Evolutionary conservation across 2,888 invertebrate genomes (phyloP).

Genomic region (Achlya flavicornis): DNA sequence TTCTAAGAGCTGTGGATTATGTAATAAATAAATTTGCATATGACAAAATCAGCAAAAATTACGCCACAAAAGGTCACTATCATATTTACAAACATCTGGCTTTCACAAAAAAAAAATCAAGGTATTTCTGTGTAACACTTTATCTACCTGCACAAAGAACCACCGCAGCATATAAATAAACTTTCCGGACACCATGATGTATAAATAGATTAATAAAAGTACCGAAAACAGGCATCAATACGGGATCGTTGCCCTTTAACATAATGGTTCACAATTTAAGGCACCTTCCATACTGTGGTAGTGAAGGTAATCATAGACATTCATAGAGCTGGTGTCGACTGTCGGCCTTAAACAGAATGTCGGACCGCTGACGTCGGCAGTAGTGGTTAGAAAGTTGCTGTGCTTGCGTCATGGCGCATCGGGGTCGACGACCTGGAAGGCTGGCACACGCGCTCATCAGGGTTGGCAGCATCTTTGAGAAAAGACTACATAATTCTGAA

Average conservation of each 20-base stretch:
- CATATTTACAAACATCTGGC: not conserved
- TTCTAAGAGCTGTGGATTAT: no score
- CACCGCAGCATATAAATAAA: no score
- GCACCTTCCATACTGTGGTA: conserved; percentile 9
- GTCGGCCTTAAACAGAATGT: conserved; percentile 73
- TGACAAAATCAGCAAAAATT: not conserved
- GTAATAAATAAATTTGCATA: no score
- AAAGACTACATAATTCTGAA: not conserved
- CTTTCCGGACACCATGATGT: not conserved
- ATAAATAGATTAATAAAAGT: conserved; percentile 17
- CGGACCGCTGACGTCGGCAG: conserved; percentile 68
- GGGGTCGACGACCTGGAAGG: conserved; percentile 63
- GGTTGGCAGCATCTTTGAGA: conserved; percentile 31
- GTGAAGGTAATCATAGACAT: conserved; percentile 12
- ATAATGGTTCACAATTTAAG: conserved; percentile 6
- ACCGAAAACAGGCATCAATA: conserved; percentile 17
- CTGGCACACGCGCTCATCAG: conserved; percentile 31
- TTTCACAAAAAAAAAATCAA: not conserved
- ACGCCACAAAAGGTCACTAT: not conserved
- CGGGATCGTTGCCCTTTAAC: conserved; percentile 20
- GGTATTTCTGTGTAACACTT: not conserved
- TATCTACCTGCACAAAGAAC: not conserved
- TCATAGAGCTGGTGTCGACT: conserved; percentile 26
- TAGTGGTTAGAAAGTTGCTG: conserved; percentile 77
- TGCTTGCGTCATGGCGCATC: conserved; percentile 78